These are phyloP conservation scores for Coelogynopora nodosa DNA, from an alignment of 2,888 invertebrate genomes.

Conservation along the genomic window DNA sequence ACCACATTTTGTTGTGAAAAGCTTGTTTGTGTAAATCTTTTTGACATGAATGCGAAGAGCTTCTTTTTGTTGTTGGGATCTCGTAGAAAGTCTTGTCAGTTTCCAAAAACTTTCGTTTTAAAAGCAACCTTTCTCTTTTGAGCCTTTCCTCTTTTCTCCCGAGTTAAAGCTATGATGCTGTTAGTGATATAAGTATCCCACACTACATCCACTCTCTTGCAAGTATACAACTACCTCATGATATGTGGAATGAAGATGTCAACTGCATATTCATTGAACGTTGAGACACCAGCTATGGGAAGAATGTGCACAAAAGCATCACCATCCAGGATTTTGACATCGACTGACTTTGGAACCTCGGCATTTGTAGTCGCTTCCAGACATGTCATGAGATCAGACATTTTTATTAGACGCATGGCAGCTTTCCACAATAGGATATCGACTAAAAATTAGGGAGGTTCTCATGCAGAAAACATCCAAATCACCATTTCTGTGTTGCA, in stretches of 20 bases:
- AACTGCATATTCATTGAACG: constrained; percentile 48
- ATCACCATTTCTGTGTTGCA: background rate
- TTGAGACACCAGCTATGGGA: constrained; percentile 38
- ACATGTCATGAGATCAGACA: background rate
- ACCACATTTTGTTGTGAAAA: constrained; percentile 32
- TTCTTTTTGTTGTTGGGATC: too few relatives aligned
- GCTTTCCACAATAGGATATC: background rate
- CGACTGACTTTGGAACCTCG: background rate
- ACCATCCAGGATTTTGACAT: background rate
- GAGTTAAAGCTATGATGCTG: constrained; percentile 48
- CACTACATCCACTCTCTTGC: constrained; percentile 47
- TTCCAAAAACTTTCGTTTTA: constrained; percentile 40
- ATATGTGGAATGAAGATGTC: constrained; percentile 46
- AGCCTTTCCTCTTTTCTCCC: constrained; percentile 48
- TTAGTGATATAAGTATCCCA: constrained; percentile 48
- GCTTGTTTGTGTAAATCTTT: background rate
- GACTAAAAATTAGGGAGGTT: background rate
- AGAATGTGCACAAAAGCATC: constrained; percentile 46
- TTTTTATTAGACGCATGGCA: background rate
- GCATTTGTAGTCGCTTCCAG: background rate
- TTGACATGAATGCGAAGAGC: background rate
- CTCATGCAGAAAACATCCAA: background rate
- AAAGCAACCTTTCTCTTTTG: constrained; percentile 41
- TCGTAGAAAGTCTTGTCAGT: constrained; percentile 45
- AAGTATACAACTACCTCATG: constrained; percentile 41